Base-by-base conservation (phyloP, 2,797 vertebrate species). In the Microctenopoma steveboyesi region DNA sequence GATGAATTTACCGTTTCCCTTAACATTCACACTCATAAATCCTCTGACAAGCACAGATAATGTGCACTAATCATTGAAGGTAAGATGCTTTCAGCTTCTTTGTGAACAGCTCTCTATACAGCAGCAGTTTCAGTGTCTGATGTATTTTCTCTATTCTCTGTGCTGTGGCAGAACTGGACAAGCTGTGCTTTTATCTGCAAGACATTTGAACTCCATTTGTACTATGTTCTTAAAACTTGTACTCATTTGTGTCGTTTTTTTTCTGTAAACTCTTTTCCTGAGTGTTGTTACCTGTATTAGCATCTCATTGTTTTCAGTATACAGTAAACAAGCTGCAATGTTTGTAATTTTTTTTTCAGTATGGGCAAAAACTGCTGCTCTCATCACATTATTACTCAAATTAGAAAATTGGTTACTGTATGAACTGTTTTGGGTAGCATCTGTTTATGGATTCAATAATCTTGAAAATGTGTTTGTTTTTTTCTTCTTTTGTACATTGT, bases 41-140 rank as follows among this genome's bases (percentile, higher is more conserved):
- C 97, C 79, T 97, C 96, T 77, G 97, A 98, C 91, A 98, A 98
- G 89, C 97, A 98, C 91, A 98, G 97, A 98, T 98, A 96, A 97
- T 98, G 94, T 90, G 89, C 79, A 65, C 61, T 79, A 66, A 78
- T 70, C 72, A 67, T 72, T 86, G 78, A 87, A 91, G 92, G 92
- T 92, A 88, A 92, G 91, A 74, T 12, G 0, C 64, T 5, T 45
- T 68, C 43, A 42, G 48, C 48, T 42, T 68, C 45, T 70, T 48
- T 33, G 22, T 40, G 25, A 58, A 33, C 55, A 5, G 5, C 8
- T 65, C 5, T 52, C 16, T 2, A 14, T 42, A 11, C 40, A 12
- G 16, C 5, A 0, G 18, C 7, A 7, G 0, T 3, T 13, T 15
- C 40, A 4, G 45, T 78, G 5, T 71, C 35, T 87, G 43, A 79